phyloP scores from a whole-genome alignment of 2,888 invertebrate species.

The Apoda limacodes region DNA sequence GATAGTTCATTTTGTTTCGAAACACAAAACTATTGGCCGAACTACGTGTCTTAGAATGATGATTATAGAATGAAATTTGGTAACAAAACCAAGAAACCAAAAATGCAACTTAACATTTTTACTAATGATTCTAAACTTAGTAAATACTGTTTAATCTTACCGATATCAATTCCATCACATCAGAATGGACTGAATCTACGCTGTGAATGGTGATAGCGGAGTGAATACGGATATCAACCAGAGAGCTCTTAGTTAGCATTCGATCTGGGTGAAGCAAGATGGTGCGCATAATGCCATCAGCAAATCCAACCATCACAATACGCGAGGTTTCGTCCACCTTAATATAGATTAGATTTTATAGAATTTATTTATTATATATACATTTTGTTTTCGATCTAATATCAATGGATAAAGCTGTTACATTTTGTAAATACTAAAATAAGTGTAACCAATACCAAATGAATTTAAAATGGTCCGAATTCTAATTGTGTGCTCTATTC shows the following conservation, averaged over 20 bases:
- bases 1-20: too few relatives aligned
- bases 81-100: too few relatives aligned
- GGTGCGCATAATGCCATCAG: constrained; percentile 77
- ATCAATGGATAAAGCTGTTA: background rate
- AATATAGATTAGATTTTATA: too few relatives aligned
- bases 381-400: background rate
- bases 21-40: too few relatives aligned
- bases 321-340: constrained; percentile 74
- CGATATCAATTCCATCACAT: constrained; percentile 46
- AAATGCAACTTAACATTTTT: too few relatives aligned
- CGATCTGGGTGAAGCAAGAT: constrained; percentile 46
- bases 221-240: constrained; percentile 40
- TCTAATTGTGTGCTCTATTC: too few relatives aligned
- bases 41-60: too few relatives aligned
- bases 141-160: too few relatives aligned
- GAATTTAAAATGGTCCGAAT: too few relatives aligned
- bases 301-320: constrained; percentile 76
- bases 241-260: constrained; percentile 24
- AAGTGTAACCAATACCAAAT: too few relatives aligned
- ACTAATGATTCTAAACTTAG: too few relatives aligned
- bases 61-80: too few relatives aligned
- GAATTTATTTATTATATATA: background rate
- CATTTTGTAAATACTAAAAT: background rate
- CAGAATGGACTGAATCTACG: constrained; percentile 37
- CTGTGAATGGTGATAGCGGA: constrained; percentile 51